Percentiles rank a stretch among this genome's conserved stretches.
Evolutionary conservation across 1,140 invertebrate species (phyloP).

Genomic region (Laupala kohalensis): DNA sequence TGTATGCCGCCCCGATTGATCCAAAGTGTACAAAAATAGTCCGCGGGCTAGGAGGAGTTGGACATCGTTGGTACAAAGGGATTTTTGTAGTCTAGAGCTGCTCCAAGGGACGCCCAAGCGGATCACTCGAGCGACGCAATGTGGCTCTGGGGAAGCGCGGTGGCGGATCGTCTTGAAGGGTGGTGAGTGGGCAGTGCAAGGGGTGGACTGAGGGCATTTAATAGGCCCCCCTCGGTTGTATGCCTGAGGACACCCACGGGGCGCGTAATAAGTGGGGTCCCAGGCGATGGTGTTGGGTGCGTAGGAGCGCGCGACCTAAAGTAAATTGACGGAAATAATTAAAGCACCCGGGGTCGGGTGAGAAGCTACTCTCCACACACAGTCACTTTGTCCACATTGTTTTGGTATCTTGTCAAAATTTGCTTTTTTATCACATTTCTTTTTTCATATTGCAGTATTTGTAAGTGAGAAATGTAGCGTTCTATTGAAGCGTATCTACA

Average conservation of each 20-base stretch:
- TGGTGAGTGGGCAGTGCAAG: not conserved
- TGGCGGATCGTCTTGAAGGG: not conserved
- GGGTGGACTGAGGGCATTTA: not conserved
- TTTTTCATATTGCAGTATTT: not conserved
- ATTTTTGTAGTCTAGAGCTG: not conserved
- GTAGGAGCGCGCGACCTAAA: not conserved
- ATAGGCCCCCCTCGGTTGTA: not conserved
- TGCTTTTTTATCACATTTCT: too few species aligned
- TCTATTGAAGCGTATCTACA: not conserved
- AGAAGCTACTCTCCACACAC: too few species aligned
- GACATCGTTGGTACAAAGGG: not conserved
- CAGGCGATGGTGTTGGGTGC: too few species aligned
- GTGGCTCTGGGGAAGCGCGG: too few species aligned
- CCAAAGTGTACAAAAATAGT: too few species aligned
- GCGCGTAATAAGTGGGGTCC: not conserved
- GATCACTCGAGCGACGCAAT: not conserved
- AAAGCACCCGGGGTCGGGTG: not conserved
- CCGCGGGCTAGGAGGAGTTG: not conserved
- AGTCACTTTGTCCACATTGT: too few species aligned
- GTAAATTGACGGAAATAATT: not conserved
- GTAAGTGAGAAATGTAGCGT: not conserved
- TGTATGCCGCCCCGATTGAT: too few species aligned
- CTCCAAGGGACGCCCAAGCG: not conserved
- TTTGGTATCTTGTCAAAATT: too few species aligned
- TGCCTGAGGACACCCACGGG: too few species aligned